phyloP scores from a whole-genome alignment of 2,888 invertebrate genomes.

The Ariolimax columbianus region DNA sequence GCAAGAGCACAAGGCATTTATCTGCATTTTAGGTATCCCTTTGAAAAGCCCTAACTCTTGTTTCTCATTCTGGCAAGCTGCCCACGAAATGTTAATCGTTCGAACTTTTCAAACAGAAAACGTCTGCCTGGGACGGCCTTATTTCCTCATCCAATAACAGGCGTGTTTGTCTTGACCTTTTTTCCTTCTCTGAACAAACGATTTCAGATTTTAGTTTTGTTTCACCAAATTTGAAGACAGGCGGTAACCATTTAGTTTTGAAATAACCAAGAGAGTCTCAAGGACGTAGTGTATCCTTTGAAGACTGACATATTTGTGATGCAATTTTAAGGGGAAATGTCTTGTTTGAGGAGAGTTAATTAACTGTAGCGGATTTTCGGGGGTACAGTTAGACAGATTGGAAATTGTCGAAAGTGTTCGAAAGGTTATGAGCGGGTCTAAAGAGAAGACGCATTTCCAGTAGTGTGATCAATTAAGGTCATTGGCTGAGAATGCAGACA shows the following conservation, averaged over 20 bases:
- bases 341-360: conserved; percentile 17
- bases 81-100: conserved; percentile 39
- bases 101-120: conserved; percentile 27
- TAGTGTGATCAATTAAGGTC: no score
- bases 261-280: conserved; percentile 17
- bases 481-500: no score
- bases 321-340: not conserved
- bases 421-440: not conserved
- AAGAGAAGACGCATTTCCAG: no score
- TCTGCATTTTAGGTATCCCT: conserved; percentile 7
- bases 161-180: not conserved
- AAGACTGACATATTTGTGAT: not conserved
- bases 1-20: conserved; percentile 16
- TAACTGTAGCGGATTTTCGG: not conserved
- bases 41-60: not conserved
- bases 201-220: conserved; percentile 29
- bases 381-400: not conserved
- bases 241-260: conserved; percentile 23
- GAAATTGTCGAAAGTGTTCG: not conserved
- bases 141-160: conserved; percentile 33
- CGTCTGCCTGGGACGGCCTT: conserved; percentile 31
- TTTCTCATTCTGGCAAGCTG: not conserved
- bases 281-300: not conserved
- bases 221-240: conserved; percentile 32
- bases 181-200: not conserved